Evolutionary conservation across 2,888 invertebrate species (phyloP).

Genomic region (Cheilosia vulpina): DNA sequence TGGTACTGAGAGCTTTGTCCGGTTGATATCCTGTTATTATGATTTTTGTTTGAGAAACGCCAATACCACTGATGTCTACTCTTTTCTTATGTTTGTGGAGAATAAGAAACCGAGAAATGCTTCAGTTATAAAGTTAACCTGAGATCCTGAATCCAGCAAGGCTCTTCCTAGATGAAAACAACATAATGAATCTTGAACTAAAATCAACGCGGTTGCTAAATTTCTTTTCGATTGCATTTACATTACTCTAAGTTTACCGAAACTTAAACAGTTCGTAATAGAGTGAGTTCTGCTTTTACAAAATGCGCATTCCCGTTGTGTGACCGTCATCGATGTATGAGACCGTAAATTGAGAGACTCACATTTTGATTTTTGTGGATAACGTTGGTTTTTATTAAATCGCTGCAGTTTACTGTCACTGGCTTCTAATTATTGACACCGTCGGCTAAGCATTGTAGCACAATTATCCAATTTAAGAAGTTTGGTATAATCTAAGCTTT

Average conservation of each 20-base stretch:
- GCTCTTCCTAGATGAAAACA: slow-evolving; percentile 13
- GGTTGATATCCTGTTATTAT: slow-evolving; percentile 21
- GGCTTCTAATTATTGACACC: background rate
- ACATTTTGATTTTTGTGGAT: background rate
- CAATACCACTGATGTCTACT: slow-evolving; percentile 15
- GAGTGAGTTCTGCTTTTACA: background rate
- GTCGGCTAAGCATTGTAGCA: background rate
- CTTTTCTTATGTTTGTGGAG: background rate
- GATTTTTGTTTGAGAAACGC: slow-evolving; percentile 2
- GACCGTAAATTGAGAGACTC: background rate
- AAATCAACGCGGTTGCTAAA: too few relatives aligned
- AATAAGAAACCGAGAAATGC: background rate
- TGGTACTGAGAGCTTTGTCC: background rate
- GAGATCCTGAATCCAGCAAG: slow-evolving; percentile 10
- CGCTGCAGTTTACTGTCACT: background rate
- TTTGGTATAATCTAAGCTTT: background rate
- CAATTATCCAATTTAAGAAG: background rate
- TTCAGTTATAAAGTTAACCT: slow-evolving; percentile 19
- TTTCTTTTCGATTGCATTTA: background rate
- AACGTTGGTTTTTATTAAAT: background rate
- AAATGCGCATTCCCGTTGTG: slow-evolving; percentile 1
- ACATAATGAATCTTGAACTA: background rate
- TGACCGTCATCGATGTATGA: background rate
- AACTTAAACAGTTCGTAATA: background rate
- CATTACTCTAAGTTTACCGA: background rate